A percentile compares a stretch with the other conserved stretches of the same genome.
These are phyloP conservation scores for Cephalopholis sonnerati DNA, from an alignment of 2,113 vertebrate species.

Conservation along the genomic window DNA sequence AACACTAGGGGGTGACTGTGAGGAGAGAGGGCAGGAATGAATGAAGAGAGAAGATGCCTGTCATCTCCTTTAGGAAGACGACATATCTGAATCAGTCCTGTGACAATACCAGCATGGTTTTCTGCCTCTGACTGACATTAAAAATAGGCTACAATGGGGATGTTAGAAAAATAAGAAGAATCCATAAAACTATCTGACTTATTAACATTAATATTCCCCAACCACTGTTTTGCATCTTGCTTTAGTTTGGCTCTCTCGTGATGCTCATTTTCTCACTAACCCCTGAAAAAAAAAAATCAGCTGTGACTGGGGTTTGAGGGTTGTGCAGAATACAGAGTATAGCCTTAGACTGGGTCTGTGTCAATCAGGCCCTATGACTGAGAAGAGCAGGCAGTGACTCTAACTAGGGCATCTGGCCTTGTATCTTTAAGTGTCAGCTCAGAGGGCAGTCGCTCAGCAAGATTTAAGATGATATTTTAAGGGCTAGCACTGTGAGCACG, in stretches of 20 bases:
- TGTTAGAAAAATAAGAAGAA: neutral
- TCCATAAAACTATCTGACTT: neutral
- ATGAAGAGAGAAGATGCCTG: constrained; percentile 7
- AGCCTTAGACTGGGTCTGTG: constrained; percentile 25
- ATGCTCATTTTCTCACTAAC: constrained; percentile 8
- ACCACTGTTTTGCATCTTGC: neutral
- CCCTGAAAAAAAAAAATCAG: neutral
- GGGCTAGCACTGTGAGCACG: constrained; percentile 18
- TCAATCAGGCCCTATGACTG: constrained; percentile 30
- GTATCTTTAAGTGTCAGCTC: constrained; percentile 52
- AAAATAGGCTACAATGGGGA: neutral
- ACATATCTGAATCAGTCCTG: neutral
- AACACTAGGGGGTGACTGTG: constrained; percentile 74
- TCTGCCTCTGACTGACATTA: neutral
- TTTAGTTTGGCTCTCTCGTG: constrained; percentile 2
- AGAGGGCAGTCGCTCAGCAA: constrained; percentile 45
- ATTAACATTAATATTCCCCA: neutral
- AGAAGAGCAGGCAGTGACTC: constrained; percentile 33
- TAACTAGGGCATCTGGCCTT: constrained; percentile 51
- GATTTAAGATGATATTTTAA: constrained; percentile 62
- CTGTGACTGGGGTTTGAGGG: neutral
- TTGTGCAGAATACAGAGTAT: constrained; percentile 27
- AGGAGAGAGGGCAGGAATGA: constrained; percentile 14
- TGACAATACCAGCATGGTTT: neutral
- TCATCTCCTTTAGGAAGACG: neutral